phyloP scores from a whole-genome alignment of 2,888 invertebrate species.

The Tetramorium bicarinatum region DNA sequence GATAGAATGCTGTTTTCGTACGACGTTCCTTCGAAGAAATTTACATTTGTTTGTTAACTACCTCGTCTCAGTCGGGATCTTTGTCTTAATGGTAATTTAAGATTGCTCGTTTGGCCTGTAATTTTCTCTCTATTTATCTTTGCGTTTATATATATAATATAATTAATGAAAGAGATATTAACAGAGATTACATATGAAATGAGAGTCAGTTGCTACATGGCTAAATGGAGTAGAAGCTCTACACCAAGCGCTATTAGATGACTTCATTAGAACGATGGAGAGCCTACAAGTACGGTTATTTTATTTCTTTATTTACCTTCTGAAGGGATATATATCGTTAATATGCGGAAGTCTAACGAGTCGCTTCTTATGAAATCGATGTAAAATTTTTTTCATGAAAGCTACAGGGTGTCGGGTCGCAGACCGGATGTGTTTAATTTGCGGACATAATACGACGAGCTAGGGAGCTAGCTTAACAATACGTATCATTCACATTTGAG shows the following conservation, averaged over 20 bases:
- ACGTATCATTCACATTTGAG: slow-evolving; percentile 14
- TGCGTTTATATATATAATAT: background rate
- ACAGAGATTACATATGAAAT: background rate
- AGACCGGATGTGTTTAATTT: slow-evolving; percentile 78
- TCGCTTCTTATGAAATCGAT: background rate
- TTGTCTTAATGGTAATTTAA: slow-evolving; percentile 5
- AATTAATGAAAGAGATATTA: background rate
- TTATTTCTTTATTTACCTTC: slow-evolving; percentile 15
- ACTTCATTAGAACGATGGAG: slow-evolving; percentile 39
- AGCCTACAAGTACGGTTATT: background rate
- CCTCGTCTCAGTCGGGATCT: background rate
- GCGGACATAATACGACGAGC: slow-evolving; percentile 51
- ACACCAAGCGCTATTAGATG: background rate
- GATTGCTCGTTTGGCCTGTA: background rate
- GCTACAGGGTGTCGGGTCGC: slow-evolving; percentile 54
- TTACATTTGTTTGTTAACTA: slow-evolving; percentile 1
- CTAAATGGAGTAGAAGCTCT: background rate
- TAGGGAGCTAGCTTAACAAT: background rate
- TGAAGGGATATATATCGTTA: background rate
- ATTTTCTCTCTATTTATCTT: background rate
- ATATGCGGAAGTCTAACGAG: background rate
- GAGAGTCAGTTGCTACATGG: background rate
- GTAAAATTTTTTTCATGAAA: slow-evolving; percentile 58
- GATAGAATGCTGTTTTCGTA: slow-evolving; percentile 47
- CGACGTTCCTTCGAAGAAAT: background rate